A percentile compares a stretch with the other conserved stretches of the same genome.
Evolutionary conservation across 2,888 invertebrate genomes (phyloP).

Genomic region (Oscheius sp.): DNA sequence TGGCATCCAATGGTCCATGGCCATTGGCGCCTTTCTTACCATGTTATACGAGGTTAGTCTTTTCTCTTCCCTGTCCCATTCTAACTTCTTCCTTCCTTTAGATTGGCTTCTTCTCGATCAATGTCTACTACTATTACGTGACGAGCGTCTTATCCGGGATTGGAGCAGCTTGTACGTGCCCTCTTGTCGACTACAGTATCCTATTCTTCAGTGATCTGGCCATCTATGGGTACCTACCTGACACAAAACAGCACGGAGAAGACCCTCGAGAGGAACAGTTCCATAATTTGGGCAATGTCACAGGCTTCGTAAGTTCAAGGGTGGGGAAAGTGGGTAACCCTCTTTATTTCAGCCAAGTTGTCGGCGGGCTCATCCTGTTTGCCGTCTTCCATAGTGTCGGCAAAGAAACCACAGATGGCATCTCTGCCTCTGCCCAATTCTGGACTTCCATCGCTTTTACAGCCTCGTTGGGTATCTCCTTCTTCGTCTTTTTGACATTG

Average conservation of each 20-base stretch:
- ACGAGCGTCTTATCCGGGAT: slow-evolving; percentile 61
- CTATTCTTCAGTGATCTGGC: slow-evolving; percentile 53
- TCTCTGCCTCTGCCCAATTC: slow-evolving; percentile 68
- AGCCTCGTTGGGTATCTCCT: slow-evolving; percentile 10
- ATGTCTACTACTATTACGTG: slow-evolving; percentile 51
- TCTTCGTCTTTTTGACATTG: neutral
- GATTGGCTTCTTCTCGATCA: slow-evolving; percentile 59
- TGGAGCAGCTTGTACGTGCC: slow-evolving; percentile 69
- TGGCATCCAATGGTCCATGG: slow-evolving; percentile 29
- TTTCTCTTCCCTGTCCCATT: neutral
- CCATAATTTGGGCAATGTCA: slow-evolving; percentile 52
- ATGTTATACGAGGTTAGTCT: slow-evolving; percentile 28
- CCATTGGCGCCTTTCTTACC: slow-evolving; percentile 31
- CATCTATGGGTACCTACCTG: slow-evolving; percentile 59
- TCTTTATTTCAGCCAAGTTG: slow-evolving; percentile 83
- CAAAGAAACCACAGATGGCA: neutral
- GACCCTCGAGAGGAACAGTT: slow-evolving; percentile 54
- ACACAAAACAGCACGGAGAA: slow-evolving; percentile 55
- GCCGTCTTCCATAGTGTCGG: slow-evolving; percentile 81
- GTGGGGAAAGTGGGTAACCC: neutral
- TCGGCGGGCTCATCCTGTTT: slow-evolving; percentile 94
- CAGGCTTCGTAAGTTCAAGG: slow-evolving; percentile 41
- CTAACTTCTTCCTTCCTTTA: neutral
- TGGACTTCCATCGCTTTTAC: slow-evolving; percentile 56
- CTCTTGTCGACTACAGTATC: slow-evolving; percentile 6